Base-by-base conservation (phyloP, 2,888 invertebrate genomes). In the Acronicta aceris region DNA sequence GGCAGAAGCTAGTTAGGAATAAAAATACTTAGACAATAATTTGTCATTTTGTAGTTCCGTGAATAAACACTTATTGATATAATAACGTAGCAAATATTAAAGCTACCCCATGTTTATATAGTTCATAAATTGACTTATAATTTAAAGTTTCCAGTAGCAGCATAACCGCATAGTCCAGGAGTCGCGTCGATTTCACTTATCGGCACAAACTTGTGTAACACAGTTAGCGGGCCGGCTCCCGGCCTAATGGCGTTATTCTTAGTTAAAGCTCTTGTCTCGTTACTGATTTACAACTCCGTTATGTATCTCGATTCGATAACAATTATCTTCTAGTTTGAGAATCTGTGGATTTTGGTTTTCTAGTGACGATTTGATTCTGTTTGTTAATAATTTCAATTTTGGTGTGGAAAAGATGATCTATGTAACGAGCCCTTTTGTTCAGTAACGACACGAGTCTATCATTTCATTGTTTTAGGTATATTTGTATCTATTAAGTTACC, bases 201-300 rank as follows among this genome's bases (percentile, higher is more conserved):
- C 84, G 86, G 86, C 85, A 81, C 84, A 89, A 93, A 92, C 89
- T 92, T 88, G 69, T 59, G 67, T 89, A 91, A 92, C 83, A 66
- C 65, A 83, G 85, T 91, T 89, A 85, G 60, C 68, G 74, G 81
- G 80, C 83, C 81, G 81, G 86, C 83, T 82, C 80, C 71, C 74
- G 70, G 74, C 70, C 81, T 90, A 91, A 91, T 83, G 71, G 65
- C 74, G 81, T 92, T 91, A 89, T 74, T 78, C 79, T 78, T 82
- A 81, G 83, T 87, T 86, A 86, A 81, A 80, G 77, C 81, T 84
- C 84, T 83, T 83, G 84, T 80, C 88, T 86, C 81, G 84, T 87
- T 87, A 85, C 88, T 65, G 86, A 88, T 86, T 87, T 82, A 76
- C 79, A 84, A 87, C 81, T 86, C 79, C 80, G 87, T 89, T 88